Evolutionary conservation across 1,140 invertebrate genomes (phyloP), one percentile per base, ranked within the genome.

Genomic region (Acromyrmex charruanus): DNA sequence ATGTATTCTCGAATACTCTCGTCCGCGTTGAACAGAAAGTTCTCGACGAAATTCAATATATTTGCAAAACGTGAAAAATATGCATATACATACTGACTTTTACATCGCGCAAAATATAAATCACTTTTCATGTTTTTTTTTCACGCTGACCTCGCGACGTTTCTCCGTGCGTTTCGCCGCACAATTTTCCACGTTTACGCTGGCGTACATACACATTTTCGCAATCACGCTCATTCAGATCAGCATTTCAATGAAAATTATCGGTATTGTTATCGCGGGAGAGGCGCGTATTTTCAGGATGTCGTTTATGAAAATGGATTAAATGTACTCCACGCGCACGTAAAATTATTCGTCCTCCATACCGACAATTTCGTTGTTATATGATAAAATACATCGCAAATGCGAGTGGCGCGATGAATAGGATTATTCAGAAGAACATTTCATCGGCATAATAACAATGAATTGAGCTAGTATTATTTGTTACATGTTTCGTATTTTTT

Each of bases 211-310:
- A 39, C 9, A 6, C 63, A 68, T 80, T 85, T 90, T 87, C 85
- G 84, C 80, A 51, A 90, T 90, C 88, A 77, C 80, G 77, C 44
- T 69, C 35, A 66, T 72, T 77, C 77, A 86, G 14, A 89, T 89
- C 86, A 74, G 75, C 75, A 89, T 91, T 91, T 91, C 85, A 91
- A 89, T 89, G 90, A 81, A 89, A 91, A 91, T 91, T 86, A 91
- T 91, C 87, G 87, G 91, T 91, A 91, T 91, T 91, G 90, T 89
- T 89, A 87, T 85, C 61, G 44, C 39, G 21, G 21, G 49, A 21
- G 59, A 55, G 16, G 77, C 39, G 59, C 58, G 51, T 65, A 80
- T 87, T 91, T 91, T 91, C 85, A 63, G n/a, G 3, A 51, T 28
- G 80, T 53, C 71, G 85, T 58, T 87, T 77, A 84, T 87, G 80